Conservation (phyloP, 2,797 vertebrate genomes). For the Microctenopoma steveboyesi region DNA sequence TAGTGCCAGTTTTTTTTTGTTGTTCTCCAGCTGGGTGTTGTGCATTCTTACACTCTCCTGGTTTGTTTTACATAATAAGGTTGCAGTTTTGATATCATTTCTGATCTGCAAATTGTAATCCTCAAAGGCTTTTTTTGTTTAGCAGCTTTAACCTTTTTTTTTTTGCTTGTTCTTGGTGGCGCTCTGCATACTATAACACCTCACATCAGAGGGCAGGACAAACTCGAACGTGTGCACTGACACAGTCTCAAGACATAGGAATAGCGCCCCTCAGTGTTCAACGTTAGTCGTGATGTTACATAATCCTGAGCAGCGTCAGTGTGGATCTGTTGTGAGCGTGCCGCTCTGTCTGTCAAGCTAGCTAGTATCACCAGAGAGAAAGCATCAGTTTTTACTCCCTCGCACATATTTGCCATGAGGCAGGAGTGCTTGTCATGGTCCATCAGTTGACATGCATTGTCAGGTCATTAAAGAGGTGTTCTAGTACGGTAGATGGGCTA, state of each 20-base stretch:
- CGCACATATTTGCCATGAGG: constrained; percentile 16
- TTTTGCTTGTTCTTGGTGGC: constrained; percentile 22
- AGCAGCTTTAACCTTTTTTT: constrained; percentile 6
- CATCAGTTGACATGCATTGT: constrained; percentile 51
- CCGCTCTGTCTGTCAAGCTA: constrained; percentile 30
- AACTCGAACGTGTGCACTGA: constrained; percentile 46
- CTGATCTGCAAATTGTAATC: neutral
- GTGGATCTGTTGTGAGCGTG: constrained; percentile 21
- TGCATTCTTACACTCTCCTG: neutral
- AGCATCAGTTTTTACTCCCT: constrained; percentile 28
- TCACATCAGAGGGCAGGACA: constrained; percentile 18
- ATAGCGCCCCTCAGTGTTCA: constrained; percentile 31
- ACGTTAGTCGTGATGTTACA: constrained; percentile 37
- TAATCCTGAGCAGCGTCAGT: constrained; percentile 36
- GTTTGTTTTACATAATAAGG: neutral
- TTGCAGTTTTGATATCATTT: neutral
- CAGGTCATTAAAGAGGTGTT: constrained; percentile 52
- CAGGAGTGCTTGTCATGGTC: constrained; percentile 28
- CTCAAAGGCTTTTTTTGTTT: constrained; percentile 23
- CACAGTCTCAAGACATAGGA: constrained; percentile 38
- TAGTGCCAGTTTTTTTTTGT: neutral
- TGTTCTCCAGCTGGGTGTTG: neutral
- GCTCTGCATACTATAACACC: constrained; percentile 16
- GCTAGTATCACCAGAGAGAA: constrained; percentile 37
- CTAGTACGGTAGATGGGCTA: constrained; percentile 24